Conservation (phyloP, 2,113 vertebrate species). For the Dicaeum eximium region DNA sequence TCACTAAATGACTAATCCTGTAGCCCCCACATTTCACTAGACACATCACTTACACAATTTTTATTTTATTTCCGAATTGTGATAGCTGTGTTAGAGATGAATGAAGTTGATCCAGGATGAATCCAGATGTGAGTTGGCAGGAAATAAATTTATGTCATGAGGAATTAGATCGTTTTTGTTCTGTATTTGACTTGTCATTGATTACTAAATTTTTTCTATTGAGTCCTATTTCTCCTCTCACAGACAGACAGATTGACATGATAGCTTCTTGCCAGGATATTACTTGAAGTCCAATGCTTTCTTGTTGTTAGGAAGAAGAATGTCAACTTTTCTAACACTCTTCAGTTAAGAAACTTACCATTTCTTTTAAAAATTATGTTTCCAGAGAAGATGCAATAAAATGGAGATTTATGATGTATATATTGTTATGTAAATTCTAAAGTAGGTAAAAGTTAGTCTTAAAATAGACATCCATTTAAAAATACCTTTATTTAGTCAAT, state of each 20-base stretch:
- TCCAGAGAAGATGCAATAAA: neutral
- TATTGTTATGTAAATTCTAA: neutral
- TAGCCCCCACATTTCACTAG: neutral
- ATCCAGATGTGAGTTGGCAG: neutral
- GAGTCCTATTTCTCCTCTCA: neutral
- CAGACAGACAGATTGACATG: neutral
- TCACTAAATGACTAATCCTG: neutral
- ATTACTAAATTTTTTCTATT: neutral
- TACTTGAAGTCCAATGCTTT: neutral
- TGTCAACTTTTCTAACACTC: neutral
- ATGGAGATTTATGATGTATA: neutral
- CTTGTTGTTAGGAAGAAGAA: neutral
- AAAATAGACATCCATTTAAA: neutral
- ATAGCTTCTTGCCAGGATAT: neutral
- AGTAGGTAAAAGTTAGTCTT: neutral
- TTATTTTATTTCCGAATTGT: neutral
- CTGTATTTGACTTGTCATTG: neutral
- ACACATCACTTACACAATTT: neutral
- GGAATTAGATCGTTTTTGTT: neutral
- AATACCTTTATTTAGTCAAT: neutral
- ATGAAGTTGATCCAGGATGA: neutral
- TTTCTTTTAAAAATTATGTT: neutral
- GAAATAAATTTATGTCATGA: neutral
- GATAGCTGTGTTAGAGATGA: neutral
- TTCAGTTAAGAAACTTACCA: neutral